Evolutionary conservation across 2,888 invertebrate species (phyloP).

Genomic region (Hypomecis atomaria): DNA sequence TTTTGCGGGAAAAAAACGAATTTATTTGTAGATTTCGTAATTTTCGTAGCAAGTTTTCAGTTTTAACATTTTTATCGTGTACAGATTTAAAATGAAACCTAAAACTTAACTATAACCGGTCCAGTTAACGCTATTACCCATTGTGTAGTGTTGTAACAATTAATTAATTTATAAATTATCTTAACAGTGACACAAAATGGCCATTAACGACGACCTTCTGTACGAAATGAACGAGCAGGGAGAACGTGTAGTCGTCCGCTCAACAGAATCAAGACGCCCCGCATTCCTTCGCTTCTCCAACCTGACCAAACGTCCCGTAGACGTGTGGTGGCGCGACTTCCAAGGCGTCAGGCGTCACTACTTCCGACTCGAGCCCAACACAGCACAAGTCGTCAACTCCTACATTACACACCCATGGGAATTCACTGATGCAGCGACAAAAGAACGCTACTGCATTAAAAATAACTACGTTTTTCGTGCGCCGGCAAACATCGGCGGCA

Average conservation of each 20-base stretch:
- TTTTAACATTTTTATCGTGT: too few relatives aligned
- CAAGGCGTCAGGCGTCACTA: slow-evolving; percentile 86
- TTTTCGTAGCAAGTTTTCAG: too few relatives aligned
- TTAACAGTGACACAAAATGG: slow-evolving; percentile 40
- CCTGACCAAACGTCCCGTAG: slow-evolving; percentile 72
- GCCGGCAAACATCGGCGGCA: slow-evolving; percentile 60
- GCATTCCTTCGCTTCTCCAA: slow-evolving; percentile 70
- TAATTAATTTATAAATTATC: background rate
- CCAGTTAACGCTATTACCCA: too few relatives aligned
- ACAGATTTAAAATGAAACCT: too few relatives aligned
- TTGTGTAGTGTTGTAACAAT: background rate
- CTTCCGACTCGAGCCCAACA: slow-evolving; percentile 81
- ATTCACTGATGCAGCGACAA: slow-evolving; percentile 88
- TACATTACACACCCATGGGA: slow-evolving; percentile 94
- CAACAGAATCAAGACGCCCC: slow-evolving; percentile 57
- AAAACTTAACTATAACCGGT: too few relatives aligned
- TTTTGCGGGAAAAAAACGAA: slow-evolving; percentile 42
- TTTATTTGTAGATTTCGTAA: too few relatives aligned
- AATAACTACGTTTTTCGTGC: slow-evolving; percentile 79
- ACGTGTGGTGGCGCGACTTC: slow-evolving; percentile 92
- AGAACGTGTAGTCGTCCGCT: slow-evolving; percentile 62
- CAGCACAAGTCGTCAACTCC: slow-evolving; percentile 88
- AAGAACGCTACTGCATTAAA: slow-evolving; percentile 86
- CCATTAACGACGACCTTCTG: slow-evolving; percentile 51
- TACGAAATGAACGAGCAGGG: slow-evolving; percentile 70